Evolutionary conservation across 1,140 invertebrate genomes (phyloP).

Genomic region (Melipona quadrifasciata): DNA sequence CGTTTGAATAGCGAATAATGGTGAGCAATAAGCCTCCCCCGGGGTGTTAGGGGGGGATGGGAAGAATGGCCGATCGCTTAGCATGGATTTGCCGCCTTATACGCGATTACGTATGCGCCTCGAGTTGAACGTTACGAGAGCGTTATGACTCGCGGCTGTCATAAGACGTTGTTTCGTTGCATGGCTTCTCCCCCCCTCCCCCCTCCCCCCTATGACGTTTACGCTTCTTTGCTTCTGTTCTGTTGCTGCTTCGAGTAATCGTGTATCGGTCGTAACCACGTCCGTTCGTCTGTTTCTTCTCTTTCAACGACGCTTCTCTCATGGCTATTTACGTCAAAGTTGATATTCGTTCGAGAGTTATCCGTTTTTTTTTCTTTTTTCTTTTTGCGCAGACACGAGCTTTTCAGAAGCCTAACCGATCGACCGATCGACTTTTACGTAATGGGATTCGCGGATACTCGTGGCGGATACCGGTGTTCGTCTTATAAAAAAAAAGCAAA

Average conservation of each 20-base stretch:
- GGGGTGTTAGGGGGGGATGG: too few relatives aligned
- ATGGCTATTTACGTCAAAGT: too few relatives aligned
- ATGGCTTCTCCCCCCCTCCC: slow-evolving; percentile 11
- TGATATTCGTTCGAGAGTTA: background rate
- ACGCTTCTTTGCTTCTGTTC: background rate
- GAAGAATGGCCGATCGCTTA: slow-evolving; percentile 18
- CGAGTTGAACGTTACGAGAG: slow-evolving; percentile 27
- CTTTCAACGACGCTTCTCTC: background rate
- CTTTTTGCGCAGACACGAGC: too few relatives aligned
- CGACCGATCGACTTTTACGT: too few relatives aligned
- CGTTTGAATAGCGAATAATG: slow-evolving; percentile 39
- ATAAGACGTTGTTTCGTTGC: slow-evolving; percentile 28
- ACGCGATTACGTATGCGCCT: slow-evolving; percentile 45
- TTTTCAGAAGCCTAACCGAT: too few relatives aligned
- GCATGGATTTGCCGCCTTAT: slow-evolving; percentile 44
- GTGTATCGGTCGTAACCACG: background rate
- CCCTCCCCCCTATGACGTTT: background rate
- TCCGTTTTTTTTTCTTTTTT: background rate
- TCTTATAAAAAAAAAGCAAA: too few relatives aligned
- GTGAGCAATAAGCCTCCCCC: background rate
- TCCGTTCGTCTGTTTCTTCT: background rate
- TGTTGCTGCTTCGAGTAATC: background rate
- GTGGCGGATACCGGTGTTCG: too few relatives aligned
- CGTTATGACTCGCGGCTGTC: slow-evolving; percentile 50
- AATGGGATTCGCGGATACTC: too few relatives aligned